Evolutionary conservation across 1,140 invertebrate species (phyloP).

Genomic region (Matsumurasca onukii): DNA sequence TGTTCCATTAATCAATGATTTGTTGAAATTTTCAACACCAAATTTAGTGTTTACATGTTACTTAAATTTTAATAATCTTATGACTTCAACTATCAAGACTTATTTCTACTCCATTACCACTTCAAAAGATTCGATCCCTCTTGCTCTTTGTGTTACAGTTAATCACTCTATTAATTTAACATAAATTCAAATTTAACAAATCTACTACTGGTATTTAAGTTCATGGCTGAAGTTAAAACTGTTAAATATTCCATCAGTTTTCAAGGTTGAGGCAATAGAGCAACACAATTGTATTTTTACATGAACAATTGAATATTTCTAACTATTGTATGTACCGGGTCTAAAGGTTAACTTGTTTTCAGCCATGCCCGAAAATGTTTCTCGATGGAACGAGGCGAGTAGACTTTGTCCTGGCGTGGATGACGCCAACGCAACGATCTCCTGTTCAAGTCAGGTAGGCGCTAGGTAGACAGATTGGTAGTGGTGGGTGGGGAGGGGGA

Average conservation of each 20-base stretch:
- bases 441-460: neutral
- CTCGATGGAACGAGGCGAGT: conserved; percentile 31
- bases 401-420: conserved; percentile 40
- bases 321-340: neutral
- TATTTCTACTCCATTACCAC: too few relatives aligned
- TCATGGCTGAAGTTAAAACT: neutral
- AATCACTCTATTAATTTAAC: neutral
- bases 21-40: too few relatives aligned
- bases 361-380: conserved; percentile 35
- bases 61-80: too few relatives aligned
- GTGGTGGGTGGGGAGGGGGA: too few relatives aligned
- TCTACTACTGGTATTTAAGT: neutral
- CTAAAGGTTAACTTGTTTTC: neutral
- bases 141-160: too few relatives aligned
- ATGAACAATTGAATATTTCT: too few relatives aligned
- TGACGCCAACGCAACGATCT: neutral
- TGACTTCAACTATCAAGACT: too few relatives aligned
- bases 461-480: conserved; percentile 30
- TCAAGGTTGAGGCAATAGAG: too few relatives aligned
- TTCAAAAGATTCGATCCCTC: too few relatives aligned
- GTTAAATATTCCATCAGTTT: neutral
- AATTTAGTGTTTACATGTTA: too few relatives aligned
- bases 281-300: too few relatives aligned
- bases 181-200: neutral
- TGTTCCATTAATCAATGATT: too few relatives aligned